Conservation (phyloP, 2,113 vertebrate species). For the Motacilla alba region DNA sequence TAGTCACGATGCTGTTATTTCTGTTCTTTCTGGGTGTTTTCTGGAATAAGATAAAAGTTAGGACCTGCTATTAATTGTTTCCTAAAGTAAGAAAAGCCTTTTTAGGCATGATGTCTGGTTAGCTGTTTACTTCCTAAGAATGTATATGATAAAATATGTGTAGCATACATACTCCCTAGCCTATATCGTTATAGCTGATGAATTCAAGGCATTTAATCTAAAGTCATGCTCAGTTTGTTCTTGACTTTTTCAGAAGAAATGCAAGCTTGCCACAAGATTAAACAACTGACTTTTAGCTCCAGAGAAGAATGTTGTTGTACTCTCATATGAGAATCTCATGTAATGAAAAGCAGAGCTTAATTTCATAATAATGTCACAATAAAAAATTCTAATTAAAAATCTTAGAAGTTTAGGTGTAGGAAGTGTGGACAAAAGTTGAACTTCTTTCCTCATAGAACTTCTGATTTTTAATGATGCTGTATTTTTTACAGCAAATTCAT, state of each 20-base stretch:
- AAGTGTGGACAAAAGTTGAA: conserved; percentile 14
- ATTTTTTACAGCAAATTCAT: conserved; percentile 66
- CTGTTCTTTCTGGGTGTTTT: neutral
- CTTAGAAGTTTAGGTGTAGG: neutral
- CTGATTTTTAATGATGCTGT: conserved; percentile 29
- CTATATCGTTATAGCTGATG: neutral
- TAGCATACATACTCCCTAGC: neutral
- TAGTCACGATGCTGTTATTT: neutral
- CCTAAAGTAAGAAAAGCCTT: neutral
- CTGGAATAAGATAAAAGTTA: neutral
- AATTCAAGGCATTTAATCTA: conserved; percentile 2
- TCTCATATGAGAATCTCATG: neutral
- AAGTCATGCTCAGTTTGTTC: neutral
- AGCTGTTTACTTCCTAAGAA: neutral
- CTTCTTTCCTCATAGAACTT: neutral
- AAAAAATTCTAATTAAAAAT: neutral
- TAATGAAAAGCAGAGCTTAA: neutral
- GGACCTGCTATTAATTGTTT: neutral
- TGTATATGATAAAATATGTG: neutral
- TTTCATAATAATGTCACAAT: neutral
- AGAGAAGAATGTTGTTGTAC: neutral
- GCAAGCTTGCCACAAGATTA: neutral
- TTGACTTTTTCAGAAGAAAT: neutral
- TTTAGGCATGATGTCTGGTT: neutral
- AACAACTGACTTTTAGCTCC: neutral